Evolutionary conservation across 2,113 vertebrate genomes (phyloP).

Genomic region (Corythaixoides concolor): DNA sequence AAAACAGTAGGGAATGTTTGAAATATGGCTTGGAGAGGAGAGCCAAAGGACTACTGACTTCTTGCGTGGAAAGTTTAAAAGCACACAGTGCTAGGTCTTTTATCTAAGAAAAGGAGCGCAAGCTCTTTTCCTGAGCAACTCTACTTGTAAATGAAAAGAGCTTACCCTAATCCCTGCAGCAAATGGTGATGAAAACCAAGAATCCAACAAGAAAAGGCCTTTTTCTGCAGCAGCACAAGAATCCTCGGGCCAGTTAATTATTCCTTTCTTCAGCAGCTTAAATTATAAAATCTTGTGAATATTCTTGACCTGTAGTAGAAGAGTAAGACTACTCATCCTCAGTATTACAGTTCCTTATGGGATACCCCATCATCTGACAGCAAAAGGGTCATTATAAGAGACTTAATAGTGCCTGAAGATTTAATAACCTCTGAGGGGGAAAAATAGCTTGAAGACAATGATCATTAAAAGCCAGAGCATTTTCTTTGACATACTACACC

Average conservation of each 20-base stretch:
- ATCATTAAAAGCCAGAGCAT: background rate
- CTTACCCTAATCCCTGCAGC: slow-evolving; percentile 47
- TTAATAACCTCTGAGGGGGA: slow-evolving; percentile 18
- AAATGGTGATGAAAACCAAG: slow-evolving; percentile 41
- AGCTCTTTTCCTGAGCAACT: slow-evolving; percentile 51
- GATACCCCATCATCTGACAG: background rate
- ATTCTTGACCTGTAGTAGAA: slow-evolving; percentile 18
- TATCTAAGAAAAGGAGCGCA: background rate
- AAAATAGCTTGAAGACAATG: slow-evolving; percentile 27
- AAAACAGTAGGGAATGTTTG: background rate
- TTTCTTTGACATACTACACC: background rate
- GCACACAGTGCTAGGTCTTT: background rate
- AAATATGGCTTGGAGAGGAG: background rate
- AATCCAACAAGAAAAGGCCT: slow-evolving; percentile 35
- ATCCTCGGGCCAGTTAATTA: slow-evolving; percentile 37
- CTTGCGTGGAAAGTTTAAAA: background rate
- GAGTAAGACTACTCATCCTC: background rate
- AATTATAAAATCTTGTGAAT: slow-evolving; percentile 48
- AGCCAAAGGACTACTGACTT: background rate
- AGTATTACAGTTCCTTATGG: slow-evolving; percentile 4
- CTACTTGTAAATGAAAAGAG: slow-evolving; percentile 50
- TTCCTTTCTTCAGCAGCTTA: slow-evolving; percentile 44
- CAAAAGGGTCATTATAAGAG: background rate
- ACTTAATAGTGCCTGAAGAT: slow-evolving; percentile 38
- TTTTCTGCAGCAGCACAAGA: slow-evolving; percentile 26